These are phyloP conservation scores for Taenioides sp. DNA, from an alignment of 2,797 vertebrate genomes.

Conservation along the genomic window DNA sequence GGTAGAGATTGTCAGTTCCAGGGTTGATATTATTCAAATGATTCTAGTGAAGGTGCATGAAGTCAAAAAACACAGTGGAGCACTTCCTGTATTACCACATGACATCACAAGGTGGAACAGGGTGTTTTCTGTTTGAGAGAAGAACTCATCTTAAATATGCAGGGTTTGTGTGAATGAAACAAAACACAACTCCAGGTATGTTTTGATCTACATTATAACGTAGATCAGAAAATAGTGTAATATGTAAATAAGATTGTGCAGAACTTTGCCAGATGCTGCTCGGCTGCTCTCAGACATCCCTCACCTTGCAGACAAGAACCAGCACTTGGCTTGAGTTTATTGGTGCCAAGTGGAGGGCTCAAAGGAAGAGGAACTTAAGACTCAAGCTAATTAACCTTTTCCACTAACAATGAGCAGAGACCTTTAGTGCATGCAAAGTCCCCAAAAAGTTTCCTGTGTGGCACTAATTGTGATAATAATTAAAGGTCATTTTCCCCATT, in stretches of 20 bases:
- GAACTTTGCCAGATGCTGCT: neutral
- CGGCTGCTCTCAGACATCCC: neutral
- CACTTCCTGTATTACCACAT: too few species aligned
- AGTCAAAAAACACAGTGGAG: too few species aligned
- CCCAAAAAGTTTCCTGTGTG: slow-evolving; percentile 11
- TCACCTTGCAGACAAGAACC: neutral
- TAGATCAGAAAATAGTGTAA: too few species aligned
- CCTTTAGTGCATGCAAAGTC: slow-evolving; percentile 9
- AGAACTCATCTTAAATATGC: too few species aligned
- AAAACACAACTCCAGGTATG: too few species aligned
- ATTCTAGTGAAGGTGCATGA: too few species aligned
- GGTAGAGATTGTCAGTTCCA: too few species aligned
- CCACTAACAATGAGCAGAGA: slow-evolving; percentile 10
- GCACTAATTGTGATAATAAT: slow-evolving; percentile 9
- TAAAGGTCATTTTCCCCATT: slow-evolving; percentile 9
- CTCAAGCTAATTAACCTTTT: slow-evolving; percentile 9
- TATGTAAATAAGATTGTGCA: neutral
- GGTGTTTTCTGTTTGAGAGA: too few species aligned
- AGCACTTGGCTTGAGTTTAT: neutral
- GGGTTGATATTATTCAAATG: too few species aligned
- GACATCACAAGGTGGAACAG: too few species aligned
- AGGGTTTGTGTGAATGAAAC: too few species aligned
- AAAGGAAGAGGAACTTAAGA: neutral
- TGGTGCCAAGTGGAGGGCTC: neutral
- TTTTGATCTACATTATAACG: too few species aligned